phyloP scores from a whole-genome alignment of 2,797 vertebrate genomes.

The Alfaro cultratus region DNA sequence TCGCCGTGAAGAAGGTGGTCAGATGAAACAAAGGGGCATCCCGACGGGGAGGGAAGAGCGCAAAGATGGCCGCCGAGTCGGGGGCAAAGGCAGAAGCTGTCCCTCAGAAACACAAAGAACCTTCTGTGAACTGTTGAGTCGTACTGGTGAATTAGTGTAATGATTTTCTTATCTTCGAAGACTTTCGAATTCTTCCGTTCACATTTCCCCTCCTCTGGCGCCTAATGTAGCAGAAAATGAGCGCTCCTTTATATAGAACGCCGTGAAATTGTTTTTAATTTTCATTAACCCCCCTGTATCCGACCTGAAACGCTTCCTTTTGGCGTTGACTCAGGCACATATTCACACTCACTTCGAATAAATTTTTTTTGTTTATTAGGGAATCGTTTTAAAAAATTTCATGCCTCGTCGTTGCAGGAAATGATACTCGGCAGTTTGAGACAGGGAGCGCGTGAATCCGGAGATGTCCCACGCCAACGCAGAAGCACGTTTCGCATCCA shows the following conservation, averaged over 20 bases:
- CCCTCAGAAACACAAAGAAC: slow-evolving; percentile 32
- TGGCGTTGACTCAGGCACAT: background rate
- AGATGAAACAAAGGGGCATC: slow-evolving; percentile 23
- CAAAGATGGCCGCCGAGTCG: slow-evolving; percentile 37
- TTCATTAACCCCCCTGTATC: slow-evolving; percentile 47
- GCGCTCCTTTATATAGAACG: slow-evolving; percentile 49
- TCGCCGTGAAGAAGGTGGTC: slow-evolving; percentile 50
- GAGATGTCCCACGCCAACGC: slow-evolving; percentile 62
- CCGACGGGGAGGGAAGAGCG: slow-evolving; percentile 3
- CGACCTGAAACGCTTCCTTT: slow-evolving; percentile 14
- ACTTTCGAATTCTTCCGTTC: slow-evolving; percentile 23
- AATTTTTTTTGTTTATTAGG: too few species aligned
- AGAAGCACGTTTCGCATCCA: slow-evolving; percentile 42
- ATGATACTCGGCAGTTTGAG: background rate
- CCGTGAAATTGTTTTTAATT: slow-evolving; percentile 71
- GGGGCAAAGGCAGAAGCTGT: slow-evolving; percentile 52
- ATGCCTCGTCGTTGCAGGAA: background rate
- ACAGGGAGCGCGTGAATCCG: slow-evolving; percentile 32
- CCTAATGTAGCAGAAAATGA: slow-evolving; percentile 71
- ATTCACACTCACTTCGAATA: too few species aligned
- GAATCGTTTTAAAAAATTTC: slow-evolving; percentile 1
- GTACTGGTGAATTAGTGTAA: slow-evolving; percentile 31
- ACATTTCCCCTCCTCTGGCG: slow-evolving; percentile 30
- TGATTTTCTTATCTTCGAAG: slow-evolving; percentile 34
- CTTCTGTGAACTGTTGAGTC: slow-evolving; percentile 18